Base-by-base conservation (phyloP, 2,113 vertebrate genomes). In the Eira barbara region DNA sequence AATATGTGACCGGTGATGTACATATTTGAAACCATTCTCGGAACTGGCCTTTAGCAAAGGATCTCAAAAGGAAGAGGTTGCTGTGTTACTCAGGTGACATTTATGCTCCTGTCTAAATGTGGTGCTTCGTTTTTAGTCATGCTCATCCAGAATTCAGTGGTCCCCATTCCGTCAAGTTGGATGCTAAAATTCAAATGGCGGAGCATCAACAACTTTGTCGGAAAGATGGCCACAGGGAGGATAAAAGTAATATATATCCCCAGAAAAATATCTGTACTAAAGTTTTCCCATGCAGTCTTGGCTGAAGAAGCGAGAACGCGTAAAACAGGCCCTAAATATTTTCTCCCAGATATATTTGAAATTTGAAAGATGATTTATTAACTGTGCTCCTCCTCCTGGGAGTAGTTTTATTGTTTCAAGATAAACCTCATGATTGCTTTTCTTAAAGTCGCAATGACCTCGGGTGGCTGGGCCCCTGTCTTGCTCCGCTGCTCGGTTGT, bases 141-240 rank as follows among this genome's bases (percentile, higher is more conserved):
- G 29, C 82, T 96, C 89, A 96, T 97, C 94, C 97, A 97, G 94
- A 95, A 95, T 97, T 97, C 96, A 96, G 45, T 96, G 85, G 45
- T 89, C 94, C 91, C 81, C 76, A 76, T 96, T 97, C 88, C 39
- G 88, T 69, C 65, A 95, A 91, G 94, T 91, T 95, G 91, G 82
- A 96, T 96, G 96, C 96, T 97, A 90, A 96, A 97, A 97, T 98
- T 95, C 96, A 94, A 98, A 97, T 92, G 85, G 92, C 42, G 47
- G 67, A 55, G 67, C 69, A 94, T 91, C 96, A 94, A 94, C 97
- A 42, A 69, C 55, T 52, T 83, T 81, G 45, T 79, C 45, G 86
- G 92, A 69, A 89, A 95, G 92, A 98, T 81, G 94, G 89, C 67
- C 61, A 18, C 89, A 71, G 93, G 91, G 91, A 83, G 86, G 52